Evolutionary conservation across 2,888 invertebrate genomes (phyloP).

Genomic region (Coenonympha arcania): DNA sequence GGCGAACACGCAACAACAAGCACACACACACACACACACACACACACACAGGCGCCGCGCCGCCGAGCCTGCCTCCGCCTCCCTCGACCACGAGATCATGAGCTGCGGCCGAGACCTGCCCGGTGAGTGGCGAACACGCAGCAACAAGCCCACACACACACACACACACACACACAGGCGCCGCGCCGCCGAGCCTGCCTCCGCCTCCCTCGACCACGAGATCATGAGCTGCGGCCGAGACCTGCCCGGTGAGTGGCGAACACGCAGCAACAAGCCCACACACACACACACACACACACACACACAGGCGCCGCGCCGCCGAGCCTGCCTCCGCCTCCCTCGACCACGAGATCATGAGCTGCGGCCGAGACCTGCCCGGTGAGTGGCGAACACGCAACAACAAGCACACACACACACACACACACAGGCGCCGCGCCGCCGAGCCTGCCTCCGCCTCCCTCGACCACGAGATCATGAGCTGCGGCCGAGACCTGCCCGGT

Average conservation of each 20-base stretch:
- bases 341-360: slow-evolving; percentile 71
- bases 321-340: slow-evolving; percentile 66
- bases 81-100: slow-evolving; percentile 71
- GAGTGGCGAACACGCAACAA: slow-evolving; percentile 16
- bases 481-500: slow-evolving; percentile 60
- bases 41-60: slow-evolving; percentile 20
- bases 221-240: slow-evolving; percentile 67
- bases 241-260: slow-evolving; percentile 50
- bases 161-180: neutral
- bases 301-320: slow-evolving; percentile 34
- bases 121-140: slow-evolving; percentile 38
- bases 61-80: slow-evolving; percentile 62
- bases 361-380: slow-evolving; percentile 60
- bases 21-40: neutral
- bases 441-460: slow-evolving; percentile 66
- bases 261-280: neutral
- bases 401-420: neutral
- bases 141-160: neutral
- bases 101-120: slow-evolving; percentile 60
- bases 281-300: neutral
- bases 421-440: slow-evolving; percentile 31
- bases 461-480: slow-evolving; percentile 71
- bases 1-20: neutral
- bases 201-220: slow-evolving; percentile 68
- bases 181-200: slow-evolving; percentile 60